A percentile compares a stretch with the other conserved stretches of the same genome.
Conservation (phyloP, 2,888 invertebrate genomes). For the Pegoplata infirma region DNA sequence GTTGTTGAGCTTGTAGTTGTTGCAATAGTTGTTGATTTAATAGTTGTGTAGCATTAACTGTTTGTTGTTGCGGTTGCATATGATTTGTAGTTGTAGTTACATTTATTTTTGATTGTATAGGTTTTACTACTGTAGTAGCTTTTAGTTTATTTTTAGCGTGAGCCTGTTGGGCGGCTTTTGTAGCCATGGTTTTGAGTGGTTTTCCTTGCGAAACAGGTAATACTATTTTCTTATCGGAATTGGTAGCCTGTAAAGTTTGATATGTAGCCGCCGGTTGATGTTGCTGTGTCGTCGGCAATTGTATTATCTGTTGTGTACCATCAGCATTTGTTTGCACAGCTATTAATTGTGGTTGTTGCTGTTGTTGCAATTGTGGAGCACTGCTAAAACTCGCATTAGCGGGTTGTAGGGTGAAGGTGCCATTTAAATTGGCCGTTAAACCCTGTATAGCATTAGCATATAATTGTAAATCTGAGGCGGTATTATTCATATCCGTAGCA, state of each 20-base stretch:
- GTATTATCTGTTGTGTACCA: slow-evolving; percentile 73
- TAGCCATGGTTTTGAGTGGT: slow-evolving; percentile 71
- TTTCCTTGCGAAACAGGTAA: slow-evolving; percentile 68
- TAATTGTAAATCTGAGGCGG: slow-evolving; percentile 69
- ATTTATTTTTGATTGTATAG: slow-evolving; percentile 72
- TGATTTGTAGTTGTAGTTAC: slow-evolving; percentile 49
- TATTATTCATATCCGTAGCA: slow-evolving; percentile 48
- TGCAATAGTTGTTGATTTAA: slow-evolving; percentile 64
- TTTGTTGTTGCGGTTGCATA: slow-evolving; percentile 48
- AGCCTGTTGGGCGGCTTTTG: slow-evolving; percentile 71
- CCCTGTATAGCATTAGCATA: slow-evolving; percentile 73
- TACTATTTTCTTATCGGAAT: slow-evolving; percentile 72
- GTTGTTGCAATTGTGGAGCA: slow-evolving; percentile 30
- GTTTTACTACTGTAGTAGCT: slow-evolving; percentile 69
- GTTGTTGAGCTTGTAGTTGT: slow-evolving; percentile 61
- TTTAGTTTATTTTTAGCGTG: slow-evolving; percentile 70
- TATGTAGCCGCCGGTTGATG: slow-evolving; percentile 60
- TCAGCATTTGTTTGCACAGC: slow-evolving; percentile 73
- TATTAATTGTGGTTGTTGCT: slow-evolving; percentile 70
- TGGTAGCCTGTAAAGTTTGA: slow-evolving; percentile 72
- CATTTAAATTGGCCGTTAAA: slow-evolving; percentile 71
- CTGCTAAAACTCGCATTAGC: slow-evolving; percentile 38
- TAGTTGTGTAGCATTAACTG: slow-evolving; percentile 58
- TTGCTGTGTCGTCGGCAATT: slow-evolving; percentile 65
- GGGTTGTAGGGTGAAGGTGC: slow-evolving; percentile 71